A percentile compares a stretch with the other conserved stretches of the same genome.
Evolutionary conservation across 2,888 invertebrate species (phyloP).

Genomic region (Mayetiola destructor): DNA sequence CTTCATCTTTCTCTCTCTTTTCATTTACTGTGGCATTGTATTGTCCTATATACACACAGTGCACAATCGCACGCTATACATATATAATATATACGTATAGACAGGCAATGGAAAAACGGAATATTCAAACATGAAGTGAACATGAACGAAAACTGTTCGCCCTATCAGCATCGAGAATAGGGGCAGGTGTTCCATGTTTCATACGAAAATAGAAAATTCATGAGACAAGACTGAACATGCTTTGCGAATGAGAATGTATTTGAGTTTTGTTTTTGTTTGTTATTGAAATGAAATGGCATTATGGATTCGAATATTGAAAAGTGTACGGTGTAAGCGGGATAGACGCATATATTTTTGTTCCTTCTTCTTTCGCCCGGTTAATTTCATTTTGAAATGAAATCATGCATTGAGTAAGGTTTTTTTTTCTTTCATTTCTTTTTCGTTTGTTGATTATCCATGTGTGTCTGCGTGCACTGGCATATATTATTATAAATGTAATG

Average conservation of each 20-base stretch:
- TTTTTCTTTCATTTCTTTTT: too few species aligned
- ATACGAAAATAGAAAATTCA: neutral
- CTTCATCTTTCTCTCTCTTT: too few species aligned
- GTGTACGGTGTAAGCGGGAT: neutral
- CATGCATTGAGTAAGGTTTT: neutral
- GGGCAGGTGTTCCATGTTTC: constrained; percentile 18
- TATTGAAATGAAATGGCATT: neutral
- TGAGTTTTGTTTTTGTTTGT: neutral
- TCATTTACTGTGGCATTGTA: too few species aligned
- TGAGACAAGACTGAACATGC: neutral
- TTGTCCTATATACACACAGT: too few species aligned
- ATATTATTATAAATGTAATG: constrained; percentile 9
- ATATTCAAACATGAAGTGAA: neutral
- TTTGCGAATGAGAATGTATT: neutral
- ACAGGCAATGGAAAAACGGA: too few species aligned
- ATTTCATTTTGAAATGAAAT: neutral
- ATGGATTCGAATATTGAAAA: neutral
- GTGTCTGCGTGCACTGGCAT: neutral
- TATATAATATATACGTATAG: too few species aligned
- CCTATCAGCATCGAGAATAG: constrained; percentile 18
- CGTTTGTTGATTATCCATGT: neutral
- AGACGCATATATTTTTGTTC: neutral
- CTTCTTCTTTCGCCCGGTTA: constrained; percentile 9
- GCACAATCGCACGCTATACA: too few species aligned
- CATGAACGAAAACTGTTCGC: constrained; percentile 3